phyloP scores from a whole-genome alignment of 1,140 invertebrate species.

The Drosophila burlai region DNA sequence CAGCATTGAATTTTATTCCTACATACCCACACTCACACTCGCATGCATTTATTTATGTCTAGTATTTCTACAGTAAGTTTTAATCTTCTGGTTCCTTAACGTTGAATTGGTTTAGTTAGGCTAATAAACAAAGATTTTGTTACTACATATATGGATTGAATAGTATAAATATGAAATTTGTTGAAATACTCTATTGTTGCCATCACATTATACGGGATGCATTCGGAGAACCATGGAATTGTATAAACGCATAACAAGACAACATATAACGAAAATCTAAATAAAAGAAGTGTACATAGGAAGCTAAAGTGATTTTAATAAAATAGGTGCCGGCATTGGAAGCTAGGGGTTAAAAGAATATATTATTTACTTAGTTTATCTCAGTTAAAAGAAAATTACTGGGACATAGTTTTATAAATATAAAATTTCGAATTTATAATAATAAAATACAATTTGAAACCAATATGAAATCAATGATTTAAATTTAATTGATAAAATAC shows the following conservation, averaged over 20 bases:
- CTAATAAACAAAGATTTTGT: slow-evolving; percentile 27
- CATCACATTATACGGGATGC: slow-evolving; percentile 8
- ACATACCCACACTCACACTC: slow-evolving; percentile 28
- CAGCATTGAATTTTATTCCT: slow-evolving; percentile 47
- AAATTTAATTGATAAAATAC: neutral
- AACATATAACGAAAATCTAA: slow-evolving; percentile 3
- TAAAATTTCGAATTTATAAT: neutral
- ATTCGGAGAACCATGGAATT: slow-evolving; percentile 25
- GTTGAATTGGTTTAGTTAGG: slow-evolving; percentile 46
- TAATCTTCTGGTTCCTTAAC: slow-evolving; percentile 65
- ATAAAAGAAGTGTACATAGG: slow-evolving; percentile 20
- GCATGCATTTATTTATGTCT: slow-evolving; percentile 64
- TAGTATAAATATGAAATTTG: slow-evolving; percentile 39
- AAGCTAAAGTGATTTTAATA: slow-evolving; percentile 7
- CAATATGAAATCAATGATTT: neutral
- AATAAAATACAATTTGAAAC: neutral
- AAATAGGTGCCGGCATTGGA: neutral
- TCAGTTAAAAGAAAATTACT: neutral
- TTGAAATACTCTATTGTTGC: slow-evolving; percentile 36
- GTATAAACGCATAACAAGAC: slow-evolving; percentile 13
- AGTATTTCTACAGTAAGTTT: slow-evolving; percentile 59
- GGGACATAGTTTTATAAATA: neutral
- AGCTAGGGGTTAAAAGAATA: neutral
- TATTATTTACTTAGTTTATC: neutral
- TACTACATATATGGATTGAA: slow-evolving; percentile 39